Percentiles rank a stretch among this genome's conserved stretches.
Conservation (phyloP, 2,113 vertebrate species). For the Pavo muticus region DNA sequence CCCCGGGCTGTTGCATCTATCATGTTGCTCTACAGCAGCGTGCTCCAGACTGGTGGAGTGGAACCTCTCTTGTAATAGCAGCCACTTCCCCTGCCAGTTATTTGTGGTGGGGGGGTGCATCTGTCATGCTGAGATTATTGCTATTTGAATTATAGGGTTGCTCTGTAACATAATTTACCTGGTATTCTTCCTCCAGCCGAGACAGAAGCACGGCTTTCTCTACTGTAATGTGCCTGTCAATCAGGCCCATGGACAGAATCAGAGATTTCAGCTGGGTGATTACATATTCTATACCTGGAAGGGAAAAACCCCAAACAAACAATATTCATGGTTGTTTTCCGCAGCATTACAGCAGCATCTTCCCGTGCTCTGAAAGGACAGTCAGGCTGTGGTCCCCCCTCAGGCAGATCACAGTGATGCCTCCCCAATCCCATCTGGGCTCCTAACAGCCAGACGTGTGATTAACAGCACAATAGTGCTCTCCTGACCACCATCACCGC, state of each 20-base stretch:
- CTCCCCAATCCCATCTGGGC: neutral
- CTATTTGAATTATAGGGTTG: slow-evolving; percentile 53
- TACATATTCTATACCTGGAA: slow-evolving; percentile 92
- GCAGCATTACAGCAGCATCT: neutral
- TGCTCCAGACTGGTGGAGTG: neutral
- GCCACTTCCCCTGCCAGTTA: slow-evolving; percentile 27
- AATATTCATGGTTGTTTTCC: neutral
- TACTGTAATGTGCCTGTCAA: slow-evolving; percentile 90
- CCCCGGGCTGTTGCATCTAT: neutral
- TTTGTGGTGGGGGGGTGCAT: slow-evolving; percentile 35
- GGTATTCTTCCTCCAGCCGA: slow-evolving; percentile 95
- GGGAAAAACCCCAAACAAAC: slow-evolving; percentile 31
- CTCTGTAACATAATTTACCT: slow-evolving; percentile 81
- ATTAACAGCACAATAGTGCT: neutral
- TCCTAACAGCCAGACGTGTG: neutral
- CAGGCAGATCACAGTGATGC: neutral
- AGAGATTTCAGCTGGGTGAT: slow-evolving; percentile 95
- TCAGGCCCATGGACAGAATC: slow-evolving; percentile 88
- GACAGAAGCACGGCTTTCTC: slow-evolving; percentile 94
- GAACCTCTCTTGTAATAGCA: slow-evolving; percentile 44
- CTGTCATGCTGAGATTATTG: slow-evolving; percentile 57
- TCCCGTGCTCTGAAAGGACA: neutral
- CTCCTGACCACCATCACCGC: neutral
- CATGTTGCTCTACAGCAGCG: neutral
- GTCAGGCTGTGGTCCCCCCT: neutral